Percentiles rank a stretch among this genome's conserved stretches.
Conservation (phyloP, 2,888 invertebrate genomes). For the Labia minor region DNA sequence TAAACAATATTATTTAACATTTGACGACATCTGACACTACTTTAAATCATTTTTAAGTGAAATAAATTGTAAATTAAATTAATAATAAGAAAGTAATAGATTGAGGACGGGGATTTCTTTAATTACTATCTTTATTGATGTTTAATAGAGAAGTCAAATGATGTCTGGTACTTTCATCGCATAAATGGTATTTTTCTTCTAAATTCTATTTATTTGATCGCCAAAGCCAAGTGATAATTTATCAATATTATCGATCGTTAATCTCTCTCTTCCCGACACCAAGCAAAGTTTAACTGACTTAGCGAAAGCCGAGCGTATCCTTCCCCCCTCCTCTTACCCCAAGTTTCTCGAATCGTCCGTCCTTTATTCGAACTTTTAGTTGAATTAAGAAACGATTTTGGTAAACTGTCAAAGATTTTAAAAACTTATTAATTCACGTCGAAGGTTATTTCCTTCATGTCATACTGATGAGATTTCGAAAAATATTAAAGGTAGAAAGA, state of each 20-base stretch:
- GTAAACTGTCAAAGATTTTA: slow-evolving; percentile 4
- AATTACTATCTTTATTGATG: too few relatives aligned
- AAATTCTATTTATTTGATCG: too few relatives aligned
- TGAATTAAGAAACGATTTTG: slow-evolving; percentile 4
- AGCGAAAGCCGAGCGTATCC: not conserved
- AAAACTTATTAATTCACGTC: slow-evolving; percentile 5
- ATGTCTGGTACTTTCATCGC: too few relatives aligned
- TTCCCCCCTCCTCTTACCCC: not conserved
- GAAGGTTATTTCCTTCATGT: not conserved
- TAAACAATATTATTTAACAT: too few relatives aligned
- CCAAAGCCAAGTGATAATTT: not conserved
- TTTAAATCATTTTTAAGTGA: too few relatives aligned
- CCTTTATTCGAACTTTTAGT: slow-evolving; percentile 1
- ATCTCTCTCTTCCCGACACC: not conserved
- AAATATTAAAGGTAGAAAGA: slow-evolving; percentile 7
- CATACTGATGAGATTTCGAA: slow-evolving; percentile 1
- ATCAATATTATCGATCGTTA: slow-evolving; percentile 2
- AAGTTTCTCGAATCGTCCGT: not conserved
- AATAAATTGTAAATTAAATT: too few relatives aligned
- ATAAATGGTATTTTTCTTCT: too few relatives aligned
- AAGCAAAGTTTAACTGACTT: not conserved
- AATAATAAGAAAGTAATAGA: too few relatives aligned
- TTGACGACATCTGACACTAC: too few relatives aligned
- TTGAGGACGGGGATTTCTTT: too few relatives aligned
- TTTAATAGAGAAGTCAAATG: too few relatives aligned